A percentile compares a stretch with the other conserved stretches of the same genome.
phyloP scores from a whole-genome alignment of 2,113 vertebrate genomes.

The Brachyhypopomus occidentalis region DNA sequence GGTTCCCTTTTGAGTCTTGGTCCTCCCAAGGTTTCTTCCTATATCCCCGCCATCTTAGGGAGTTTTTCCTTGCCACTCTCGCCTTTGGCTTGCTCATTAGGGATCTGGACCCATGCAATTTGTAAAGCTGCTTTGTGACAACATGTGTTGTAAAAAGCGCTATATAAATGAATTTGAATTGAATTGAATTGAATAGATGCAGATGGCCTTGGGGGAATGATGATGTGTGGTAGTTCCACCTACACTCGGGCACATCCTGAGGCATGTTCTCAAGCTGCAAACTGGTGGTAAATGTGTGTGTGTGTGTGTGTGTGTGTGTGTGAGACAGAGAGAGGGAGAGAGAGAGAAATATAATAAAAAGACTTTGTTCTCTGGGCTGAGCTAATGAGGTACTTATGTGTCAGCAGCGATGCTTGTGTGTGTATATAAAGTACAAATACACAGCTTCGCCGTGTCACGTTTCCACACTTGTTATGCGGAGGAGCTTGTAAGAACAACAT shows the following conservation, averaged over 20 bases:
- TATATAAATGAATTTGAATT: too few relatives aligned
- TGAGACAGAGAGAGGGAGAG: too few relatives aligned
- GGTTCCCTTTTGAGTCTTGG: too few relatives aligned
- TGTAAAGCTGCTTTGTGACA: too few relatives aligned
- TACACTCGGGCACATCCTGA: not conserved
- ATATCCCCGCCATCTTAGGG: too few relatives aligned
- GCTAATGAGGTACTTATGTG: not conserved
- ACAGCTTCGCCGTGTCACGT: not conserved
- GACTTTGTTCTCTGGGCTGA: not conserved
- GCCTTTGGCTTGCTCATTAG: too few relatives aligned
- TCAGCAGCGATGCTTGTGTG: not conserved
- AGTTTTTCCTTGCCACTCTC: too few relatives aligned
- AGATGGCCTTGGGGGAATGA: conserved; percentile 8
- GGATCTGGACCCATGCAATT: too few relatives aligned
- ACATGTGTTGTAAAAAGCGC: too few relatives aligned
- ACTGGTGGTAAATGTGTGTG: not conserved
- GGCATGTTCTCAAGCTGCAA: not conserved
- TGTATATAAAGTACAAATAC: too few relatives aligned
- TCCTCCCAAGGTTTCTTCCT: too few relatives aligned
- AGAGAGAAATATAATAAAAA: not conserved
- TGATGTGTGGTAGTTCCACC: not conserved
- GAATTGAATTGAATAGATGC: too few relatives aligned
- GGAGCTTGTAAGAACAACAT: not conserved
- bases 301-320: not conserved
- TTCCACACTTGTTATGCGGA: not conserved